phyloP scores from a whole-genome alignment of 2,888 invertebrate species.

The Alentia gelatinosa region DNA sequence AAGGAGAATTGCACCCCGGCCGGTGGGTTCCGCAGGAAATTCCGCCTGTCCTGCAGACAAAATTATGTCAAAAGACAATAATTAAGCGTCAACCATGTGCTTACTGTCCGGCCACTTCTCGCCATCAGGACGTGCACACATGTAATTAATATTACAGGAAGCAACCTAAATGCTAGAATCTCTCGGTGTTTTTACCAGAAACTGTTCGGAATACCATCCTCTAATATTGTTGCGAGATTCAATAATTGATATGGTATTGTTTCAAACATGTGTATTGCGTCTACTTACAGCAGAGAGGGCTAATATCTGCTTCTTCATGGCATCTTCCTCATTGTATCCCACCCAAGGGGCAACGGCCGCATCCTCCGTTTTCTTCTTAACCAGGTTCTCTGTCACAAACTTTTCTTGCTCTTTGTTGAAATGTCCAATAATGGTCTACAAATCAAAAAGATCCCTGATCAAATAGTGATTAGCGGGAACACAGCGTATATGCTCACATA shows the following conservation, averaged over 20 bases:
- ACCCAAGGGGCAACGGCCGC: conserved; percentile 92
- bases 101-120: too few species aligned
- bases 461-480: too few species aligned
- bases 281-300: conserved; percentile 92
- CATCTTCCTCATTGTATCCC: conserved; percentile 95
- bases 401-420: conserved; percentile 98
- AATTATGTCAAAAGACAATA: background rate
- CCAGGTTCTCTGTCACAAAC: conserved; percentile 93
- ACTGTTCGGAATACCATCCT: too few species aligned
- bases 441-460: background rate
- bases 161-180: background rate
- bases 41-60: conserved; percentile 92
- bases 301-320: conserved; percentile 96
- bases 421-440: conserved; percentile 95
- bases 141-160: background rate
- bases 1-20: conserved; percentile 95
- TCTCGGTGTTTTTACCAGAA: too few species aligned
- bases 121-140: too few species aligned
- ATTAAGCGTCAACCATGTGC: too few species aligned
- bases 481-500: too few species aligned
- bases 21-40: conserved; percentile 95
- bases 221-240: too few species aligned
- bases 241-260: too few species aligned
- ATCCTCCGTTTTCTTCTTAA: conserved; percentile 82
- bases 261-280: too few species aligned